These are phyloP conservation scores for Xylophagus ater DNA, from an alignment of 2,888 invertebrate genomes.

Conservation along the genomic window DNA sequence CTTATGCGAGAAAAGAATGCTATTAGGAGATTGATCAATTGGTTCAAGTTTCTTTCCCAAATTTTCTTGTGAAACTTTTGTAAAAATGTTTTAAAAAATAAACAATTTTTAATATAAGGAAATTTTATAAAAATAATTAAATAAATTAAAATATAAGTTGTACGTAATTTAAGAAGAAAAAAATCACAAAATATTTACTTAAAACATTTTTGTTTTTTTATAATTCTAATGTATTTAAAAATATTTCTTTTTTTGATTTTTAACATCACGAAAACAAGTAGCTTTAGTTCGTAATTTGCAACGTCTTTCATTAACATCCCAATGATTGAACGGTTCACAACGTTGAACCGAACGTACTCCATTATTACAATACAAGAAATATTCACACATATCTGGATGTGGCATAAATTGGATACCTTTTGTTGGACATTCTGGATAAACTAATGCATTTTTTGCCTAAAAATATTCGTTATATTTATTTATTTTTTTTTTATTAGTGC, in stretches of 20 bases:
- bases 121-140: no score
- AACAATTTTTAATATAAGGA: no score
- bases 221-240: background rate
- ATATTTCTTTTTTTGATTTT: conserved; percentile 2
- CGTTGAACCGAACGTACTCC: conserved; percentile 15
- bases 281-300: conserved; percentile 13
- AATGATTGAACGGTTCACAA: conserved; percentile 17
- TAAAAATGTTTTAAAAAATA: no score
- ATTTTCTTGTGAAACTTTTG: no score
- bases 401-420: conserved; percentile 17
- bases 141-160: no score
- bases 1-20: no score
- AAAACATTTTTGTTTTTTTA: no score
- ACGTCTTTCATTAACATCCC: conserved; percentile 17
- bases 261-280: conserved; percentile 12
- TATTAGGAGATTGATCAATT: no score
- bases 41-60: no score
- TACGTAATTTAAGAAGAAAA: no score
- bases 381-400: conserved; percentile 15
- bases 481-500: background rate
- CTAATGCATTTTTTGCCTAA: background rate
- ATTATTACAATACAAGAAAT: conserved; percentile 16
- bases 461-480: background rate
- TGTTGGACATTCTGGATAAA: conserved; percentile 11
- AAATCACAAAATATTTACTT: no score